Evolutionary conservation across 1,140 invertebrate genomes (phyloP).

Genomic region (Paraescarpia echinospica): DNA sequence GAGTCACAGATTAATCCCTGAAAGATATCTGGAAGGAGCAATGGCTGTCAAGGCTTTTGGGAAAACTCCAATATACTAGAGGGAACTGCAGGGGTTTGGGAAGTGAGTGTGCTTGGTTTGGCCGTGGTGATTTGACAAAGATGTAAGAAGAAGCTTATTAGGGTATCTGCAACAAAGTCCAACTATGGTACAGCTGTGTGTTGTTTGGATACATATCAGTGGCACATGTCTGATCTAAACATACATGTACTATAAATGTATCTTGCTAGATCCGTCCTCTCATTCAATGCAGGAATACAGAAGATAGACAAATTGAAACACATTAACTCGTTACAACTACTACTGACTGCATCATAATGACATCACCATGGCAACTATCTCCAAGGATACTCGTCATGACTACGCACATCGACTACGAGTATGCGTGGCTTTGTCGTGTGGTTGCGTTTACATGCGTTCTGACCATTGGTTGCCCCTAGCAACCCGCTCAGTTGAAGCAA

Average conservation of each 20-base stretch:
- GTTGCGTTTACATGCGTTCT: constrained; percentile 50
- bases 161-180: no score
- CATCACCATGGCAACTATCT: neutral
- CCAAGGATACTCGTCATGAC: constrained; percentile 69
- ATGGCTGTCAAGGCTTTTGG: no score
- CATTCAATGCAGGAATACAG: neutral
- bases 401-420: constrained; percentile 76
- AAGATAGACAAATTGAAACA: neutral
- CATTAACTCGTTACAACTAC: neutral
- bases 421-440: constrained; percentile 64
- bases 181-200: neutral
- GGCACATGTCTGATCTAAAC: neutral
- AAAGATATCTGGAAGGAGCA: no score
- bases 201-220: neutral
- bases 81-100: no score
- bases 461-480: constrained; percentile 42
- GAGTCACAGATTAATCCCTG: no score
- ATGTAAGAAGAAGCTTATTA: no score
- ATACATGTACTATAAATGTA: neutral
- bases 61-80: no score
- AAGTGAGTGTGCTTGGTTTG: no score
- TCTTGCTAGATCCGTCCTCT: neutral
- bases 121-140: no score
- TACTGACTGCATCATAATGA: neutral
- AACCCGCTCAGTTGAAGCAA: constrained; percentile 69